These are phyloP conservation scores for Danio kyathit DNA, from an alignment of 2,797 vertebrate genomes.

Conservation along the genomic window DNA sequence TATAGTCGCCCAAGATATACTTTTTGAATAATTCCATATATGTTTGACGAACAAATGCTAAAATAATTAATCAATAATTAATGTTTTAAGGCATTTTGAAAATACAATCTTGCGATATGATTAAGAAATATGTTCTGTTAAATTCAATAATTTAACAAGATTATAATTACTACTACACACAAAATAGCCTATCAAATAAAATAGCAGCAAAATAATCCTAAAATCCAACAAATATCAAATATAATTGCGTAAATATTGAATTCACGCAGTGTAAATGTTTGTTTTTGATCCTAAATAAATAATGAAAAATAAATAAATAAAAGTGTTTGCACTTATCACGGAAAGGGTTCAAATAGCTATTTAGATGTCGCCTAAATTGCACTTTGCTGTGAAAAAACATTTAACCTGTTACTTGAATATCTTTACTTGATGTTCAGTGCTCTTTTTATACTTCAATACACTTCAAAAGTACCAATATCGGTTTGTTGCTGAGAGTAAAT, in stretches of 20 bases:
- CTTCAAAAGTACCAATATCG: background rate
- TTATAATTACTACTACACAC: background rate
- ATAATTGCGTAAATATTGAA: background rate
- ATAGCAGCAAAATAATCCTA: background rate
- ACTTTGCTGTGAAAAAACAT: conserved; percentile 20
- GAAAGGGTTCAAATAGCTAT: too few relatives aligned
- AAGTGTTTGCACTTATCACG: background rate
- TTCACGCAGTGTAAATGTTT: background rate
- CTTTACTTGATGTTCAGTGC: background rate
- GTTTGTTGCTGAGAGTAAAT: too few relatives aligned
- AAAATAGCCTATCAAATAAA: background rate
- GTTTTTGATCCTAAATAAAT: background rate
- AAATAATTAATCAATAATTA: background rate
- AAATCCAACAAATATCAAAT: background rate
- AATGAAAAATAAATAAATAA: background rate
- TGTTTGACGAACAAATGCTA: background rate
- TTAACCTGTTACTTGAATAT: background rate
- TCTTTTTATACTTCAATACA: too few relatives aligned
- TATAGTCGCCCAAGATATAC: background rate
- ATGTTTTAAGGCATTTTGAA: background rate
- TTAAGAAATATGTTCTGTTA: background rate
- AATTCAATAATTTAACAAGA: background rate
- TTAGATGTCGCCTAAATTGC: background rate
- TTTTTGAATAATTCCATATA: background rate
- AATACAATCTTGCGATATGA: background rate